Base-by-base conservation (phyloP, 2,113 vertebrate species). In the Oplegnathus fasciatus region DNA sequence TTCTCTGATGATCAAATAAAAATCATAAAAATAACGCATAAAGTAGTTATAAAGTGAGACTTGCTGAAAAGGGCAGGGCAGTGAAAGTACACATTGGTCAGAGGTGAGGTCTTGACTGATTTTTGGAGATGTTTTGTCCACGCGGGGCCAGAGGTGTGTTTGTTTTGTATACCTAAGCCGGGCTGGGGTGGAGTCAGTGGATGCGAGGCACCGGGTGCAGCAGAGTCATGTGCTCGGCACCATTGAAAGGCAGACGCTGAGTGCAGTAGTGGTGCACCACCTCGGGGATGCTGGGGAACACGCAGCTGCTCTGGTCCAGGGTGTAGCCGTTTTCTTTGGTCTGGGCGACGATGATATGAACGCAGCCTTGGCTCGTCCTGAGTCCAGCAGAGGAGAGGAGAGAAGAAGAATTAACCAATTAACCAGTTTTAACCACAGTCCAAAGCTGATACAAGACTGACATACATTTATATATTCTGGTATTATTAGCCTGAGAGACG, bases 261-360 rank as follows among this genome's bases (percentile, higher is more conserved):
- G 87, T 94, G 94, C 96, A 96, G 78, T 98, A 98, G 62, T 97
- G 91, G 83, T 96, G 95, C 62, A 98, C 97, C 40, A 98, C 96
- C 86, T 97, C 96, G 0, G 97, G 97, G 93, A 98, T 93, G 94
- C 96, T 97, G 94, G 93, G 89, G 3, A 98, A 98, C 87, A 96
- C 96, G 0, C 97, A 97, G 26, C 97, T 96, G 9, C 96, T 95
- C 94, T 97, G 97, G 88, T 97, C 92, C 88, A 98, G 95, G 0
- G 97, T 98, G 94, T 96, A 98, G 69, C 95, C 96, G 92, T 89
- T 96, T 78, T 97, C 97, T 89, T 97, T 97, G 62, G 97, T 98
- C 92, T 97, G 97, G 9, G 97, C 97, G 48, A 98, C 96, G 2
- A 98, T 97, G 94, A 97, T 98, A 90, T 98, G 97, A 26, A 98